Percentiles rank a stretch among this genome's conserved stretches.
These are phyloP conservation scores for Cebidichthys violaceus DNA, from an alignment of 2,113 vertebrate species.

Conservation along the genomic window DNA sequence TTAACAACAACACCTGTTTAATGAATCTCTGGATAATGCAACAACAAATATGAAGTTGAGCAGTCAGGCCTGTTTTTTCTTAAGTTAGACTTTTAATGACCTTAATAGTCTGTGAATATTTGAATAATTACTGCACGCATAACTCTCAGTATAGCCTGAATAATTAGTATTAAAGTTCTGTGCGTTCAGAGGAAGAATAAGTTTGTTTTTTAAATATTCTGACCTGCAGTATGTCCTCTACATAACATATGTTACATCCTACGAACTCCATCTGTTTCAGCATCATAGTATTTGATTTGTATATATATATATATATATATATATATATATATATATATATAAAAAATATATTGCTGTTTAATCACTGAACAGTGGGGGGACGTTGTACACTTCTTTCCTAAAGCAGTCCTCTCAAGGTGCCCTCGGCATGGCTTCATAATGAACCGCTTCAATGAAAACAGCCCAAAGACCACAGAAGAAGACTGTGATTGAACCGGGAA, in stretches of 20 bases:
- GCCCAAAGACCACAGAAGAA: slow-evolving; percentile 28
- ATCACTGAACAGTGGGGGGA: not conserved
- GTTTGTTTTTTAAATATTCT: not conserved
- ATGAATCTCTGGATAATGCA: not conserved
- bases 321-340: too few species aligned
- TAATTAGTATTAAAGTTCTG: not conserved
- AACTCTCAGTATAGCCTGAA: not conserved
- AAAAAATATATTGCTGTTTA: too few species aligned
- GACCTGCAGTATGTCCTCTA: too few species aligned
- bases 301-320: too few species aligned
- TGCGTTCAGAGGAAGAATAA: not conserved
- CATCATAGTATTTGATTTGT: not conserved
- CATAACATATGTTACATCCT: not conserved
- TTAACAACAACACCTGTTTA: not conserved
- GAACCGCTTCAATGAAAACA: slow-evolving; percentile 36
- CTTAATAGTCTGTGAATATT: not conserved
- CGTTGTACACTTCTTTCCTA: not conserved
- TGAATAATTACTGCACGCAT: not conserved
- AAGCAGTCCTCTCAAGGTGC: slow-evolving; percentile 19
- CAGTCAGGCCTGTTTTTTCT: not conserved
- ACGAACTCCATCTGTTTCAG: not conserved
- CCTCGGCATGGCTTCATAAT: slow-evolving; percentile 15
- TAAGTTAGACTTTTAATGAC: not conserved
- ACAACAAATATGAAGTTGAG: not conserved
- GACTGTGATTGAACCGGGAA: slow-evolving; percentile 23